Percentiles rank a stretch among this genome's conserved stretches.
These are phyloP conservation scores for Phortica magna DNA, from an alignment of 2,888 invertebrate genomes.

Conservation along the genomic window DNA sequence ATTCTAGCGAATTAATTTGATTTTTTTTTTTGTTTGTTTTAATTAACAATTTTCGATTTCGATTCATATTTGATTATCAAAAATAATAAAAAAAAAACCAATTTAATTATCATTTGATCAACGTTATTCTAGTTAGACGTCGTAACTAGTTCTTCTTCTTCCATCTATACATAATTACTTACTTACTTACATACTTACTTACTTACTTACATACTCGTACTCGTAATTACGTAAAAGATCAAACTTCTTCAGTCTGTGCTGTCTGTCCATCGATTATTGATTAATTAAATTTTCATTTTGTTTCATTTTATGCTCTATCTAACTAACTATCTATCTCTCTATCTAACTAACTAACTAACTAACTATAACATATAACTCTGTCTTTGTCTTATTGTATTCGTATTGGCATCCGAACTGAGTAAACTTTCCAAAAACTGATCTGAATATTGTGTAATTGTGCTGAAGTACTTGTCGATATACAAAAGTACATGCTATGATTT, in stretches of 20 bases:
- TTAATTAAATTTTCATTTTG: slow-evolving; percentile 2
- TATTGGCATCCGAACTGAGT: slow-evolving; percentile 9
- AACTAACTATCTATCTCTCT: slow-evolving; percentile 9
- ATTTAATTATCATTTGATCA: slow-evolving; percentile 34
- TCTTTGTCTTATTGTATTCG: neutral
- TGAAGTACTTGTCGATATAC: slow-evolving; percentile 62
- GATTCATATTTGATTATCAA: slow-evolving; percentile 22
- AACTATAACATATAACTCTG: slow-evolving; percentile 10
- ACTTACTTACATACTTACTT: neutral
- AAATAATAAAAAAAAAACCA: slow-evolving; percentile 15
- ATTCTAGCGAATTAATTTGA: slow-evolving; percentile 38
- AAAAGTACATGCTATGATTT: slow-evolving; percentile 13
- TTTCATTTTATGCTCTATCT: neutral
- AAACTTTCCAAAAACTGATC: slow-evolving; percentile 51
- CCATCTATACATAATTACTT: slow-evolving; percentile 17
- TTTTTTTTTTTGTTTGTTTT: slow-evolving; percentile 20
- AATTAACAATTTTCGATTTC: slow-evolving; percentile 26
- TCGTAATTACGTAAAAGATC: slow-evolving; percentile 10
- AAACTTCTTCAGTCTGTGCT: neutral
- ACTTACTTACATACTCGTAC: neutral
- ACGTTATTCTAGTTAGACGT: slow-evolving; percentile 30
- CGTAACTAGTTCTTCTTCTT: slow-evolving; percentile 31
- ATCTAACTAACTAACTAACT: neutral
- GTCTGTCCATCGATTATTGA: neutral
- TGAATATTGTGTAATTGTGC: slow-evolving; percentile 64